Base-by-base conservation (phyloP, 2,888 invertebrate species). In the Anarsia innoxiella region DNA sequence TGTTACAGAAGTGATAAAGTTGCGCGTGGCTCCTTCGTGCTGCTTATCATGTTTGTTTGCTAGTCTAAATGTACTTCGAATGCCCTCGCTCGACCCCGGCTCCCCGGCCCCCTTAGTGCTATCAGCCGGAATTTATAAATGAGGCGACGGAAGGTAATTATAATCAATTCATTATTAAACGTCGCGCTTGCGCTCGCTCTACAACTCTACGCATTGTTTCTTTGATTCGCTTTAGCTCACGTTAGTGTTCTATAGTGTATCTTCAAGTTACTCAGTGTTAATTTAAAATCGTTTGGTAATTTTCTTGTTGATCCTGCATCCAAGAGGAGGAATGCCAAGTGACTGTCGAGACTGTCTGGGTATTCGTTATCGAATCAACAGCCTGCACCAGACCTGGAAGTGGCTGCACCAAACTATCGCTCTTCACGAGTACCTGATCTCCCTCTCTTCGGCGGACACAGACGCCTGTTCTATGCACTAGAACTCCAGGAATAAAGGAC, bases 361-460 rank as follows among this genome's bases (percentile, higher is more conserved):
- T 88, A 92, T 94, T 87, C 92, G 94, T 86, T 90, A 89, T 89
- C 93, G 94, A 87, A 91, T 92, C 82, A 93, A 91, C 86, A 89
- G 90, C 85, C 90, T 94, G 84, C 94, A 95, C 85, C 94, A 94
- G 85, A 95, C 95, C 72, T 95, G 93, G 92, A 95, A 95, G 94
- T 95, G 95, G 95, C 86, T 95, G 76, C 95, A 95, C 77, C 94
- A 94, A 79, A 95, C 95, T 51, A 92, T 93, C 65, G 91, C 91
- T 59, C 88, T 95, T 44, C 95, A 95, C 88, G 93, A 94, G 64
- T 94, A 94, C 67, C 87, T 95, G 63, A 92, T 94, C 80, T 90
- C 92, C 57, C 88, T 93, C 60, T 91, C 91, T 48, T 87, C 93
- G 53, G 90, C 91, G 63, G 90, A 91, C 79, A 89, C 91, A 79